Base-by-base conservation (phyloP, 2,797 vertebrate genomes). In the Phyllotis vaccarum region DNA sequence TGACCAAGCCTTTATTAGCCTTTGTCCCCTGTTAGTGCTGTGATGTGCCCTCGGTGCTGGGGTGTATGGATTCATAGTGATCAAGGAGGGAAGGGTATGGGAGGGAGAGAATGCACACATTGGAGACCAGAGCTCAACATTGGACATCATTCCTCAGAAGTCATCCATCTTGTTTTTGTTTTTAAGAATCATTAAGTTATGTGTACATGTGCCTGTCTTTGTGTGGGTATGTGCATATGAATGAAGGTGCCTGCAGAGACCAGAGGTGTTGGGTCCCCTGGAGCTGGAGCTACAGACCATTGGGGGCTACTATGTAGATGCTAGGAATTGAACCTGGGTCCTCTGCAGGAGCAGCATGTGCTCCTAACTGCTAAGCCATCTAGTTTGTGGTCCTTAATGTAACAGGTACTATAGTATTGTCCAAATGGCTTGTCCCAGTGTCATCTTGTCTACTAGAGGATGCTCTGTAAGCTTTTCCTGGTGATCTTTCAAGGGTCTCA, bases 31-130 rank as follows among this genome's bases (percentile, higher is more conserved):
- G 66, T 70, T 1, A 0, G 9, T 0, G 0, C 2, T 29, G 86
- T 34, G 86, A 49, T 24, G 0, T 11, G 3, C 3, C 43, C 0
- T 5, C 29, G 1, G 3, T 3, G 21, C 34, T 10, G 0, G 62
- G 12, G 14, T 0, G 1, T 27, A 12, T 0, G 43, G 37, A 70
- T 70, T 86, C 34, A 86, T 37, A 54, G 66, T 70, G n/a, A 11
- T 4, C 27, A 60, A 27, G 62, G 27, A 31, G 60, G 60, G 60
- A 24, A 10, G 60, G 9, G 68, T 10, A 31, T 12, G 10, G 29
- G 62, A 19, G 37, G 8, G 68, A 72, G 70, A 40, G 70, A 72
- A 58, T 22, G 27, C 16, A 60, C 24, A 43, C 37, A 62, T 3
- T 72, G 24, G 49, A 70, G 83, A 37, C 46, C 83, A 86, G 34